A percentile compares a stretch with the other conserved stretches of the same genome.
Evolutionary conservation across 1,140 invertebrate genomes (phyloP).

Genomic region (Hestina assimilis): DNA sequence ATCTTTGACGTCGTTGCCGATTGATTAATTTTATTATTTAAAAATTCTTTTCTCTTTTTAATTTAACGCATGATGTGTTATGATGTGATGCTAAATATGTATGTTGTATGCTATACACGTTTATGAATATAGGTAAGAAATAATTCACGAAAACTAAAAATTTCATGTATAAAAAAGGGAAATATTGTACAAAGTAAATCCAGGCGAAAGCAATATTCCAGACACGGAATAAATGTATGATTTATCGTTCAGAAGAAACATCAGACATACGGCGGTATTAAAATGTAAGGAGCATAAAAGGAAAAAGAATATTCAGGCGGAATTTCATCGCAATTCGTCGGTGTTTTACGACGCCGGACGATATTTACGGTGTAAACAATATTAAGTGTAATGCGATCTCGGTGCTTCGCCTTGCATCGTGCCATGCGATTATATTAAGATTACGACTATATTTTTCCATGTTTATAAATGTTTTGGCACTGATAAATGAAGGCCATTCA

Average conservation of each 20-base stretch:
- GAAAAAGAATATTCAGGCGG: background rate
- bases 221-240: background rate
- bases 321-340: conserved; percentile 11
- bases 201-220: conserved; percentile 1
- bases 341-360: background rate
- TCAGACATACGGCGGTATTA: background rate
- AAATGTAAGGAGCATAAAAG: background rate
- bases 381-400: conserved; percentile 10
- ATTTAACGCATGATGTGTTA: too few species aligned
- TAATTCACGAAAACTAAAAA: background rate
- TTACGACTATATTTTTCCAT: background rate
- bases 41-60: too few species aligned
- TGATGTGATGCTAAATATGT: too few species aligned
- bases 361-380: conserved; percentile 19
- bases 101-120: too few species aligned
- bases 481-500: too few species aligned
- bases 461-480: background rate
- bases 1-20: too few species aligned
- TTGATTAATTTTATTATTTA: too few species aligned
- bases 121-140: background rate
- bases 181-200: background rate
- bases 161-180: background rate
- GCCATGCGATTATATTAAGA: conserved; percentile 1
- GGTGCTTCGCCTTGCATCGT: background rate
- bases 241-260: conserved; percentile 7